Percentiles rank a stretch among this genome's conserved stretches.
Conservation (phyloP, 1,140 invertebrate species). For the Diplogasteroides magnus region DNA sequence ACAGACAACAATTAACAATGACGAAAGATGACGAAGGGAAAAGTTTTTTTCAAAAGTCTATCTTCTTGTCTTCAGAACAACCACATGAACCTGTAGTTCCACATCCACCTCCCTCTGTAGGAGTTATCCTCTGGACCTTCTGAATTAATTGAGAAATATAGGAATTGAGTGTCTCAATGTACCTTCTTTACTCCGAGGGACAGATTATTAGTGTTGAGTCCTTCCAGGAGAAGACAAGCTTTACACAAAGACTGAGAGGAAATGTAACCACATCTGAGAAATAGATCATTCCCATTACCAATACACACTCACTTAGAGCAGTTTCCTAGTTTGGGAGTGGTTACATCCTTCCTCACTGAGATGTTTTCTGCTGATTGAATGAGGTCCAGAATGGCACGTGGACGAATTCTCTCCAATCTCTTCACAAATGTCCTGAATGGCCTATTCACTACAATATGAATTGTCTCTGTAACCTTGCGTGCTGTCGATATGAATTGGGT, state of each 20-base stretch:
- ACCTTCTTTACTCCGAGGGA: slow-evolving; percentile 28
- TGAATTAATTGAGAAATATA: too few species aligned
- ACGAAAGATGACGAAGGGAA: too few species aligned
- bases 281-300: slow-evolving; percentile 56
- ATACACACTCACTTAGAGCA: slow-evolving; percentile 20
- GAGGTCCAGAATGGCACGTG: slow-evolving; percentile 85
- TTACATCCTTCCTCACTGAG: slow-evolving; percentile 72
- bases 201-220: slow-evolving; percentile 64
- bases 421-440: slow-evolving; percentile 81
- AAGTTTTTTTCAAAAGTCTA: not conserved
- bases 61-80: not conserved
- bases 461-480: slow-evolving; percentile 32
- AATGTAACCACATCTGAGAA: slow-evolving; percentile 83
- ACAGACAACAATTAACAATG: too few species aligned
- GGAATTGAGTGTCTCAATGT: too few species aligned
- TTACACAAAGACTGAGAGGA: slow-evolving; percentile 93
- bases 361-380: slow-evolving; percentile 91
- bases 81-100: not conserved
- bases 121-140: too few species aligned
- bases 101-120: not conserved
- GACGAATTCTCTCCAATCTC: slow-evolving; percentile 86
- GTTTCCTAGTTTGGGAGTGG: slow-evolving; percentile 64
- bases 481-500: slow-evolving; percentile 80
- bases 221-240: slow-evolving; percentile 89
- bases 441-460: slow-evolving; percentile 12